Base-by-base conservation (phyloP, 2,113 vertebrate species). In the Dasyornis broadbenti region DNA sequence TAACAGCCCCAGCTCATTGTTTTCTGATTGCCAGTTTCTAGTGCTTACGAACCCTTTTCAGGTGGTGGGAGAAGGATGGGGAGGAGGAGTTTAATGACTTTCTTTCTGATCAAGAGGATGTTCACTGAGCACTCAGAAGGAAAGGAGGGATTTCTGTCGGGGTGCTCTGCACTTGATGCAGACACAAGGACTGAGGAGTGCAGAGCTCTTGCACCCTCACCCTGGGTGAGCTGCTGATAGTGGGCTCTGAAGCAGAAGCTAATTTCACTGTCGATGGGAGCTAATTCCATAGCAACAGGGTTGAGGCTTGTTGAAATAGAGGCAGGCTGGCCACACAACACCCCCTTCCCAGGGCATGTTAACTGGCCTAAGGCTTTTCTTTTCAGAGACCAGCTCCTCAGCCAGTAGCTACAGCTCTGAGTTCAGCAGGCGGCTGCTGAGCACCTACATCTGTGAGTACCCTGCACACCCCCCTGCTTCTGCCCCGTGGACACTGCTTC, bases 381-480 rank as follows among this genome's bases (percentile, higher is more conserved):
- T 97, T 97, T 13, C 98, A 99, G 99, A 99, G 97, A 99, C 98
- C 82, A 99, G 99, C 28, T 99, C 98, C 7, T 98, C 98, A 2
- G 98, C 99, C 26, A 99, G 97, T 93, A 99, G 98, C 96, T 99
- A 99, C 98, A 99, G 97, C 86, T 99, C 99, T 0, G 99, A 99
- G 87, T 99, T 99, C 97, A 99, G 98, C 98, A 98, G 98, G 59
- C 90, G 98, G 31, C 98, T 99, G 64, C 99, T 99, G 69, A 99
- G 99, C 90, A 98, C 98, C 9, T 99, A 99, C 42, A 99, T 99
- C 89, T 99, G 99, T 99, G 96, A 98, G 99, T 98, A 63, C 45
- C 5, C 42, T 31, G 61, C 45, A 30, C 13, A 5, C 50, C 28
- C 70, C 9, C 78, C 76, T 26, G 0, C 19, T 33, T 49, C 60